Conservation (phyloP, 2,797 vertebrate species). For the Ibycter americanus region DNA sequence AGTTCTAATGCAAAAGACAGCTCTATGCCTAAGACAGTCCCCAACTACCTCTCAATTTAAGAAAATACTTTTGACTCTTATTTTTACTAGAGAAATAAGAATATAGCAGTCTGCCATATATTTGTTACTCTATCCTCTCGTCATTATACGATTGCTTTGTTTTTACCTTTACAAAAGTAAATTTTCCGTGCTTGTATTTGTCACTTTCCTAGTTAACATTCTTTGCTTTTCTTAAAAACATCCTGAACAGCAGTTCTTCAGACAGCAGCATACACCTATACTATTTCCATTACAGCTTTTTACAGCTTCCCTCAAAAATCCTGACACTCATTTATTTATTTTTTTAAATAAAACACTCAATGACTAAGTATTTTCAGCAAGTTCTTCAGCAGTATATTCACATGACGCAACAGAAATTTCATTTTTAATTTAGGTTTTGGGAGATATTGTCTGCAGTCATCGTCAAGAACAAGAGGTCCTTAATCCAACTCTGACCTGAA, state of each 20-base stretch:
- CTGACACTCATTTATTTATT: neutral
- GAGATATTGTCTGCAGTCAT: neutral
- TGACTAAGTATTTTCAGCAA: neutral
- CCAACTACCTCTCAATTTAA: neutral
- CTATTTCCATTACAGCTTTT: neutral
- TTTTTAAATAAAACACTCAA: neutral
- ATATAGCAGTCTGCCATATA: neutral
- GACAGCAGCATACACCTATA: neutral
- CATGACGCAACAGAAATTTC: neutral
- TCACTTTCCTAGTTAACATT: neutral
- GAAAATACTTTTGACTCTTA: neutral
- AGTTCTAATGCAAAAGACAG: neutral
- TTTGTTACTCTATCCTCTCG: neutral
- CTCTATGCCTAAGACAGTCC: neutral
- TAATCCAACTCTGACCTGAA: neutral
- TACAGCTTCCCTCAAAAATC: neutral
- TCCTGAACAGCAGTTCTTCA: neutral
- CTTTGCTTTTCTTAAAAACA: neutral
- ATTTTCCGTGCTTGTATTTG: neutral
- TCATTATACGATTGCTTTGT: accelerated
- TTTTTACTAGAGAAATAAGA: neutral
- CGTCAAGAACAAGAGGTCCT: neutral
- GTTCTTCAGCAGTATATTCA: neutral
- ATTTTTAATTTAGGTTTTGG: constrained; percentile 26
- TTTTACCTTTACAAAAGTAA: neutral